Evolutionary conservation across 2,888 invertebrate species (phyloP), one percentile per base, ranked within the genome.

Genomic region (Subacronicta megacephala): DNA sequence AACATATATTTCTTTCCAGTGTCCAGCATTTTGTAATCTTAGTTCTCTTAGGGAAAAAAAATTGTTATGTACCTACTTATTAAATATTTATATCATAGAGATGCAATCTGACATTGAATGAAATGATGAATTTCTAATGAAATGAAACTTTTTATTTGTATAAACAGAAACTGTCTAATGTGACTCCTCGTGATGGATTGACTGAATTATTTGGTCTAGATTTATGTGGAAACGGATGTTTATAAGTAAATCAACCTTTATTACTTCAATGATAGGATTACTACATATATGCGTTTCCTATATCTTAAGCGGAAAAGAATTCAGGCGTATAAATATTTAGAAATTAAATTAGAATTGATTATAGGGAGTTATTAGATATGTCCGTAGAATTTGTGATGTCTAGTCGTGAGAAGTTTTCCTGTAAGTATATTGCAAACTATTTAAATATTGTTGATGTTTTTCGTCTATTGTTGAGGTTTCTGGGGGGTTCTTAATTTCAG

Each of bases 261-360:
- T 49, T 44, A 53, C 61, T 73, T 62, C 55, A 56, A 72, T 44
- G 51, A 58, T 52, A 58, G 53, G 42, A 31, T 60, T 42, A 57
- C 16, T 47, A 17, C 41, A 16, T 23, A 16, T 23, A 26, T 36
- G 52, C 20, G 38, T 46, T 62, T 61, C 53, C 50, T 35, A 51
- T 49, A 53, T 59, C 38, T 73, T 18, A 43, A 31, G 41, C 55
- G 59, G 75, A 62, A 62, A 60, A 18, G 50, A 51, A 70, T 43
- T 52, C 43, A 49, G 38, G 35, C 33, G 55, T 37, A 51, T 59
- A 73, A 76, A 76, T 76, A 65, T 73, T 73, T 73, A n/a, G 18
- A 49, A 49, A 37, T 41, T 52, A 56, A 40, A 38, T 31, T 62
- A 42, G 18, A 43, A 63, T 50, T 50, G 35, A 70, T 36, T 16